Percentiles rank a stretch among this genome's conserved stretches.
These are phyloP conservation scores for Iguana delicatissima DNA, from an alignment of 2,797 vertebrate species.

Conservation along the genomic window DNA sequence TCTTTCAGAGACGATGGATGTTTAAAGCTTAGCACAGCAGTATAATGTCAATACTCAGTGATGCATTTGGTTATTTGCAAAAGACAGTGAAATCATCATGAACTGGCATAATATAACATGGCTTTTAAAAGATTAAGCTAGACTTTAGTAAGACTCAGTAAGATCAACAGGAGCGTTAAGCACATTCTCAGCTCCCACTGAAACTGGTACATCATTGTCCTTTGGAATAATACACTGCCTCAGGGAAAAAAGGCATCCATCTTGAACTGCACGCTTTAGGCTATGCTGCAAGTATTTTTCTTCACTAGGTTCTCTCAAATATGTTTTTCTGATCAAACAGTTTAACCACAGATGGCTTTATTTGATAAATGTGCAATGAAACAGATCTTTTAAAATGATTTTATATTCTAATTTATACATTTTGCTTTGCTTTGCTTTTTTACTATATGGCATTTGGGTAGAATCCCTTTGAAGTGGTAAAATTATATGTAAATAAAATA, in stretches of 20 bases:
- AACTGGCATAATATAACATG: neutral
- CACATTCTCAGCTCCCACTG: neutral
- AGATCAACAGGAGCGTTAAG: neutral
- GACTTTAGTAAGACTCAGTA: neutral
- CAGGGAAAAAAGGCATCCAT: no score
- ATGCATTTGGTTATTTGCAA: neutral
- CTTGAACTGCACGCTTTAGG: neutral
- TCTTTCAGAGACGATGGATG: neutral
- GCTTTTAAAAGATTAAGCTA: neutral
- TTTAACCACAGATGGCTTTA: neutral
- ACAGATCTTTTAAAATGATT: neutral
- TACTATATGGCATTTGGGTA: neutral
- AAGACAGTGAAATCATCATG: neutral
- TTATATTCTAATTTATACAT: neutral
- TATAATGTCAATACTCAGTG: neutral
- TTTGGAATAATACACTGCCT: no score
- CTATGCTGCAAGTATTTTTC: neutral
- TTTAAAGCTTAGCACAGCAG: constrained; percentile 11
- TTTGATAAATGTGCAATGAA: neutral
- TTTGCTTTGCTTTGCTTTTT: neutral
- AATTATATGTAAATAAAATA: neutral
- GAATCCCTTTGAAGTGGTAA: neutral
- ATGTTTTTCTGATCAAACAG: neutral
- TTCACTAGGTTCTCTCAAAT: neutral
- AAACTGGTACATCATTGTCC: no score